Percentiles rank a stretch among this genome's conserved stretches.
These are phyloP conservation scores for Aplysina aerophoba DNA, from an alignment of 37 sponge, comb jelly and placozoan genomes.

Conservation along the genomic window DNA sequence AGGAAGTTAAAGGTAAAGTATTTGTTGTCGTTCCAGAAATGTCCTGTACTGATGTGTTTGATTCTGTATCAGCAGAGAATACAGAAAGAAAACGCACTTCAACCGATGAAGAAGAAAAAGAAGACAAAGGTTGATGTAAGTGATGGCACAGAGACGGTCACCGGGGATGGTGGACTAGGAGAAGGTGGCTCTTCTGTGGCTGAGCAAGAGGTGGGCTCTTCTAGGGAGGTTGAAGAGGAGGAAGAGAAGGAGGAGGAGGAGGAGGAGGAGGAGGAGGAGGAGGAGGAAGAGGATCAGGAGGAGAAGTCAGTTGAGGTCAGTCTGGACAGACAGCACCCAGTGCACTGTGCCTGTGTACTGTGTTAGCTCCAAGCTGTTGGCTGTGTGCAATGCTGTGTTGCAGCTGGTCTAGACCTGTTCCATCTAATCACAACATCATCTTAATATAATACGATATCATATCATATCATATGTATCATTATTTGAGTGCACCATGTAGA, in stretches of 20 bases:
- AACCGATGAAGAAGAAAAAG: constrained; percentile 41
- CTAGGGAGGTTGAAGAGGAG: too few relatives aligned
- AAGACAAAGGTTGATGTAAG: constrained; percentile 4
- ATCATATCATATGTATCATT: too few relatives aligned
- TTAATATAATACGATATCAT: too few relatives aligned
- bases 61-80: not conserved
- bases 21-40: not conserved
- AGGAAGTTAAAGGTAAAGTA: constrained; percentile 49
- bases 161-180: not conserved
- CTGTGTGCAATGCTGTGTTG: not conserved
- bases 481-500: too few relatives aligned
- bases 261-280: not conserved
- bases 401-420: too few relatives aligned
- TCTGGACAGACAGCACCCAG: not conserved
- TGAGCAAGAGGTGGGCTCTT: too few relatives aligned
- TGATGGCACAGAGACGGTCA: constrained; percentile 3
- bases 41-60: not conserved
- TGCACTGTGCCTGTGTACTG: not conserved
- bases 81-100: constrained; percentile 2
- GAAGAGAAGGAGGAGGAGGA: not conserved
- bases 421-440: too few relatives aligned
- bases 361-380: not conserved
- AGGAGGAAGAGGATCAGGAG: not conserved
- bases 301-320: too few relatives aligned
- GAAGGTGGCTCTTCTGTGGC: too few relatives aligned